Evolutionary conservation across 1,140 invertebrate genomes (phyloP), one percentile per base, ranked within the genome.

Genomic region (Sycophaga agraensis): DNA sequence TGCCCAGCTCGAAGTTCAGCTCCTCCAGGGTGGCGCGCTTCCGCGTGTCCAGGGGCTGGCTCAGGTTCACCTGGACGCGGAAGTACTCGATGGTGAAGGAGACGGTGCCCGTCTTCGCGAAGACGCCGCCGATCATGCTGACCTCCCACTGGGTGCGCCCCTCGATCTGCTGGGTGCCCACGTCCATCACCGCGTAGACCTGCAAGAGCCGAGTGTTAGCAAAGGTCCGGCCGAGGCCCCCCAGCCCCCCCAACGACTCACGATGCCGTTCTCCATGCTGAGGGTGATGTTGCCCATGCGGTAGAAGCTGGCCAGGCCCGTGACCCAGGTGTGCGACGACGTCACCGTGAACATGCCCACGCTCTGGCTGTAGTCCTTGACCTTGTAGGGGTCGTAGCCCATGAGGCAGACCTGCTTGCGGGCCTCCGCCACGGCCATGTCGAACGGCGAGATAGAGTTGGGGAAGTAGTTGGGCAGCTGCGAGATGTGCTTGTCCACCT

Each of bases 401-500:
- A 87, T 85, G 35, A 85, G 77, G 9, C 86, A 84, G 2, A 93
- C 87, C 68, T 88, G 85, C 66, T 87, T 88, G 9, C 91, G 82
- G 0, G 83, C 83, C 69, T 91, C 88, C 4, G 88, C 85, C 35
- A 93, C 84, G 9, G 89, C 85, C 83, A 91, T 90, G 68, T 94
- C 91, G 43, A 93, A 81, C 0, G 91, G 91, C 8, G 90, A 88
- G 66, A 93, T 91, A 0, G 91, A 93, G 75, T 93, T 93, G 0
- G 91, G 90, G 68, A 93, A 90, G 42, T 85, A 86, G 68, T 89
- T 85, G 5, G 88, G 84, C 9, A 91, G 72, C 66, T 88, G 70
- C 0, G 76, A 77, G 57, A 83, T 80, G 60, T 84, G 79, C 45
- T 82, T 80, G 60, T 84, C 83, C 7, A 84, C 76, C 66, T 84